Evolutionary conservation across 2,113 vertebrate species (phyloP).

Genomic region (Burhinus oedicnemus): DNA sequence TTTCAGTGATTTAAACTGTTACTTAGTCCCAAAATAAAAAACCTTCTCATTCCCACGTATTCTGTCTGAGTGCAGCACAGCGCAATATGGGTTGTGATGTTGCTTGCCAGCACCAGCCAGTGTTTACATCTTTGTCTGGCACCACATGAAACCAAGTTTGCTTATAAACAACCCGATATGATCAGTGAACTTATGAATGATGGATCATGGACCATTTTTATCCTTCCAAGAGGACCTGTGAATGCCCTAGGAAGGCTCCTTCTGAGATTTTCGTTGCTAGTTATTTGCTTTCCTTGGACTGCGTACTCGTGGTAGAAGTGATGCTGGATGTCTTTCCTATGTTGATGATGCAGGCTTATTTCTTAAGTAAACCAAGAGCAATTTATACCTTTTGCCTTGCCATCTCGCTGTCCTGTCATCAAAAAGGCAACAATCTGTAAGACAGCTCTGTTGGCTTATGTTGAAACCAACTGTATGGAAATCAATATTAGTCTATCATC

Average conservation of each 20-base stretch:
- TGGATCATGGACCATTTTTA: not conserved
- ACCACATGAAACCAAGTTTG: not conserved
- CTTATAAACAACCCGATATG: not conserved
- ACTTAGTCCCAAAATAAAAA: not conserved
- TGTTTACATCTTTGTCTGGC: constrained; percentile 9
- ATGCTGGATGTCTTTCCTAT: constrained; percentile 57
- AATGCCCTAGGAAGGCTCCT: constrained; percentile 15
- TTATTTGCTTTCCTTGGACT: constrained; percentile 61
- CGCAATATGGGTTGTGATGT: not conserved
- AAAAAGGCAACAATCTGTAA: not conserved
- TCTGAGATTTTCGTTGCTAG: not conserved
- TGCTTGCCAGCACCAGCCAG: not conserved
- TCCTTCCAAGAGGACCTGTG: not conserved
- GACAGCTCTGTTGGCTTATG: not conserved
- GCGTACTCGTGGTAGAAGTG: not conserved
- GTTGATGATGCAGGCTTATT: constrained; percentile 15
- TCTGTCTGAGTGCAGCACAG: not conserved
- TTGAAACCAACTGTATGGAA: not conserved
- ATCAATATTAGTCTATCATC: not conserved
- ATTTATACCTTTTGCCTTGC: constrained; percentile 10
- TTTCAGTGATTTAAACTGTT: not conserved
- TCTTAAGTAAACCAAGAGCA: constrained; percentile 23
- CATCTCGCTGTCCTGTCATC: not conserved
- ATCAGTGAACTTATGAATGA: not conserved
- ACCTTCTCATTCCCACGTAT: not conserved